Conservation (phyloP, 2,113 vertebrate species). For the Sinosuthora webbiana region DNA sequence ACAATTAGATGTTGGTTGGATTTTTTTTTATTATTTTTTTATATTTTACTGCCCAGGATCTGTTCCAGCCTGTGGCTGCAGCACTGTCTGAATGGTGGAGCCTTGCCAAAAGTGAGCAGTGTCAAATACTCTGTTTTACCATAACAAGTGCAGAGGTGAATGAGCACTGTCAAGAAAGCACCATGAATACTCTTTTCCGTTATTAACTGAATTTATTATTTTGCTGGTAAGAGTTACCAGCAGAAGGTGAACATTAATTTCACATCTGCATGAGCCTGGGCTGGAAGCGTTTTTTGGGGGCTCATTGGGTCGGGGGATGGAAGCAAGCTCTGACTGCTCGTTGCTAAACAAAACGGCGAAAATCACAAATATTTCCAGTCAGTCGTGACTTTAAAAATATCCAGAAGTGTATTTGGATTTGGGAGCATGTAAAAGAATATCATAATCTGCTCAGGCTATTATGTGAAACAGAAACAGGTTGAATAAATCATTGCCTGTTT, state of each 20-base stretch:
- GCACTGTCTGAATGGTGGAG: slow-evolving; percentile 64
- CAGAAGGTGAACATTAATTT: slow-evolving; percentile 1
- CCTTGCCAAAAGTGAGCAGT: slow-evolving; percentile 40
- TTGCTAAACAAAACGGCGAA: slow-evolving; percentile 15
- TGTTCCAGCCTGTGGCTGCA: slow-evolving; percentile 52
- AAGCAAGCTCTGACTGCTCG: not conserved
- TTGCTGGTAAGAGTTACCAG: slow-evolving; percentile 29
- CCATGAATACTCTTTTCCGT: slow-evolving; percentile 11
- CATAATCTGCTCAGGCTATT: not conserved
- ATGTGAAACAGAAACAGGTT: not conserved
- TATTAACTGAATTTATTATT: slow-evolving; percentile 55
- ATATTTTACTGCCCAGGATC: slow-evolving; percentile 36
- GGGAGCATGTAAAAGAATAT: not conserved
- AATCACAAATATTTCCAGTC: slow-evolving; percentile 6
- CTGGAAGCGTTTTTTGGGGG: slow-evolving; percentile 1
- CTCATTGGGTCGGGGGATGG: not conserved
- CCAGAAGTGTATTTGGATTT: not conserved
- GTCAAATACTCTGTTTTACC: slow-evolving; percentile 46
- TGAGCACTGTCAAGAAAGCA: not conserved
- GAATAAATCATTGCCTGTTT: not conserved
- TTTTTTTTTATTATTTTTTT: not conserved
- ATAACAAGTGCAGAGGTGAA: slow-evolving; percentile 56
- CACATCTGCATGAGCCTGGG: not conserved
- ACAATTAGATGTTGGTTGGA: slow-evolving; percentile 22
- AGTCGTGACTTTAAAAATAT: slow-evolving; percentile 19